Evolutionary conservation across 2,888 invertebrate genomes (phyloP).

Genomic region (Mechanitis messenoides): DNA sequence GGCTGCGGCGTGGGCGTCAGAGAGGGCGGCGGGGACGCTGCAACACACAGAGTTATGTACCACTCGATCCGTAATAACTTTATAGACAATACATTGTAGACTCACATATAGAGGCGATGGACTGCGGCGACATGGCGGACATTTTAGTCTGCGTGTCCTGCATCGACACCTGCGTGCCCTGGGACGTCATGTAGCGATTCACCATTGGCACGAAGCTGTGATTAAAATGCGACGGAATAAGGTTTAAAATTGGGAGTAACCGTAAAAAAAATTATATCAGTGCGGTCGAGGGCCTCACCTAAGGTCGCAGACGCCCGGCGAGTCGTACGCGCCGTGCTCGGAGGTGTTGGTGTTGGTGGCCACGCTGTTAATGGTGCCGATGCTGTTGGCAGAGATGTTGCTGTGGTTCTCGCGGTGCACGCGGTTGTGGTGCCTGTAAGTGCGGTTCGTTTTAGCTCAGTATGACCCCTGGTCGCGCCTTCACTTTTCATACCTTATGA

Average conservation of each 20-base stretch:
- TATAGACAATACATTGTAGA: constrained; percentile 18
- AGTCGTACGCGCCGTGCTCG: constrained; percentile 59
- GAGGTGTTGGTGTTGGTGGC: constrained; percentile 64
- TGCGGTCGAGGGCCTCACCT: constrained; percentile 43
- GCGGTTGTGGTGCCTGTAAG: constrained; percentile 80
- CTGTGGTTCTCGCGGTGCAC: constrained; percentile 81
- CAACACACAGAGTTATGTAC: constrained; percentile 2
- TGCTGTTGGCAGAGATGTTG: constrained; percentile 73
- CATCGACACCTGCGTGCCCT: constrained; percentile 73
- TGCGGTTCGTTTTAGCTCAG: too few species aligned
- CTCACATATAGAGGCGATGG: constrained; percentile 73
- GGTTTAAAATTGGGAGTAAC: neutral
- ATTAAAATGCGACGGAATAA: constrained; percentile 21
- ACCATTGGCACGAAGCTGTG: constrained; percentile 73
- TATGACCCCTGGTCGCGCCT: too few species aligned
- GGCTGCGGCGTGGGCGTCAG: constrained; percentile 73
- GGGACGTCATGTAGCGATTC: constrained; percentile 74
- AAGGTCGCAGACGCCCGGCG: constrained; percentile 72
- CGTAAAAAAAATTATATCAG: neutral
- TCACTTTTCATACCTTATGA: constrained; percentile 62
- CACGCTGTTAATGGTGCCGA: constrained; percentile 69
- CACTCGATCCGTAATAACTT: too few species aligned
- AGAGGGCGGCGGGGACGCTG: constrained; percentile 72
- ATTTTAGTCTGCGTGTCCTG: constrained; percentile 68
- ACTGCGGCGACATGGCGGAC: constrained; percentile 73